Base-by-base conservation (phyloP, 2,797 vertebrate genomes). In the Lycodopsis pacificus region DNA sequence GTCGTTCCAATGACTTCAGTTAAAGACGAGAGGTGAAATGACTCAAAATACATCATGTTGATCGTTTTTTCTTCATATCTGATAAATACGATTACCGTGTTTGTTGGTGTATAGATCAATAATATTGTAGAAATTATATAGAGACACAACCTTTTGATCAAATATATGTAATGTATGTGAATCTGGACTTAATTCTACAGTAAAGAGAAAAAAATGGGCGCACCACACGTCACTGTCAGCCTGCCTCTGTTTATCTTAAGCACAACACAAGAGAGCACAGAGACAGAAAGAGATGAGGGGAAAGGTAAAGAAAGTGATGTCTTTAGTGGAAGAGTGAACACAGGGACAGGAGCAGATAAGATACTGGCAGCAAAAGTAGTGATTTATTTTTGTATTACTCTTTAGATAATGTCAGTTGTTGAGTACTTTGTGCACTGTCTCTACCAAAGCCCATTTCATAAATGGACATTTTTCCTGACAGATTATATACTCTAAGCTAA, bases 401-500 rank as follows among this genome's bases (percentile, higher is more conserved):
- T 56, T 36, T 6, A n/a, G 6, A 17, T 27, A 11, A 44, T 6
- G 5, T 40, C 11, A 22, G n/a, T 48, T 64, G 42, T 58, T 65
- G 40, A 25, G 4, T 32, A 38, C 59, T 38, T 48, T 49, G 42
- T 49, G 32, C 36, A 44, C 48, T 27, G 46, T 76, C n/a, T n/a
- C 1, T 15, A 15, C 57, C 14, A 36, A 67, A 56, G 6, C 15
- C 44, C 27, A 15, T 65, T 54, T 71, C 7, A 22, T 20, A 59
- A 36, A 32, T 54, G 22, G 7, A 1, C 19, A 36, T 56, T n/a
- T 64, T 56, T 70, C 11, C 53, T 71, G 20, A 22, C 10, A 34
- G 8, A 68, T 58, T 13, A 59, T 32, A 12, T 51, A 51, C 12
- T 49, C 10, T 25, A 25, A 54, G 44, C 40, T 42, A 49, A 84